Base-by-base conservation (phyloP, 2,113 vertebrate genomes). In the Poeciliopsis occidentalis region DNA sequence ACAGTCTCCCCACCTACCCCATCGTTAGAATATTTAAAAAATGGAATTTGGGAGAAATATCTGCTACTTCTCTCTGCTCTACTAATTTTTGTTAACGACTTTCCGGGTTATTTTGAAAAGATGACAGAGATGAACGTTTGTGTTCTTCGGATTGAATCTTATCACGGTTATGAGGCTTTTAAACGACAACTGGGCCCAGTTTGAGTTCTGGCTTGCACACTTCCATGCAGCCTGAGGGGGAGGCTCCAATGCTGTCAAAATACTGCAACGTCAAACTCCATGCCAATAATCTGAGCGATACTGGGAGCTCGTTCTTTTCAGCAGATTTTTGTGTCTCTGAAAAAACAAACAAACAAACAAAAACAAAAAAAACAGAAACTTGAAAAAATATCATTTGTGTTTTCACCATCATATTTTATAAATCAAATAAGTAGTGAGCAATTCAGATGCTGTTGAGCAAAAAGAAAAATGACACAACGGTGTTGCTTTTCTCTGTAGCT, bases 1-100 rank as follows among this genome's bases (percentile, higher is more conserved):
- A 51, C 63, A n/a, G 68, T 75, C 67, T 78, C 61, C 82, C 60
- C 66, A 65, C 65, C 22, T 19, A 17, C 44, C 65, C 61, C 1
- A 8, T 26, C 22, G 41, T 15, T 41, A 34, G 66, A 75, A 67
- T 51, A 30, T 44, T 27, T 4, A 32, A 34, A 69, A 71, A 76
- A 67, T 3, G 29, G 4, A 27, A 54, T 0, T 30, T 11, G 47
- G 29, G 8, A 12, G 47, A 29, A 64, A 1, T n/a, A n/a, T n/a
- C n/a, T n/a, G n/a, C n/a, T n/a, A n/a, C n/a, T n/a, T n/a, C n/a
- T n/a, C n/a, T n/a, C n/a, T n/a, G n/a, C n/a, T n/a, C n/a, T n/a
- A n/a, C n/a, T n/a, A n/a, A n/a, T n/a, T n/a, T n/a, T n/a, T n/a
- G n/a, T n/a, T n/a, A n/a, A n/a, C n/a, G n/a, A n/a, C n/a, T n/a